Conservation (phyloP, 2,113 vertebrate genomes). For the Petrocephalus microphthalmus region DNA sequence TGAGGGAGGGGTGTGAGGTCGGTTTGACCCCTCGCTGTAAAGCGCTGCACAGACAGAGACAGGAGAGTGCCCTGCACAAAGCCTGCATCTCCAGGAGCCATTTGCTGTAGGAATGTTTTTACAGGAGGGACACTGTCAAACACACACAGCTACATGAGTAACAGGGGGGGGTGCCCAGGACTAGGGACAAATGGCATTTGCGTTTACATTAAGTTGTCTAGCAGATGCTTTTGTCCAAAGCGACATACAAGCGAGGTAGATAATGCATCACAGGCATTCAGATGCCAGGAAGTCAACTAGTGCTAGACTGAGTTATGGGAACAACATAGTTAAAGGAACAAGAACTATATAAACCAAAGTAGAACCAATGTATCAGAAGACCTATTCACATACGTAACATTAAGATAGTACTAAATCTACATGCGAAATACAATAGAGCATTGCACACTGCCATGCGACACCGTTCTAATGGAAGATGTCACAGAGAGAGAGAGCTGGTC, state of each 20-base stretch:
- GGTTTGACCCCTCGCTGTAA: neutral
- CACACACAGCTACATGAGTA: neutral
- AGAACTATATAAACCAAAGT: neutral
- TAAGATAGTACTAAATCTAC: neutral
- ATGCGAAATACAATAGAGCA: neutral
- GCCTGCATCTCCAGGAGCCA: neutral
- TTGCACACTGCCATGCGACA: neutral
- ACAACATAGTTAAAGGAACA: neutral
- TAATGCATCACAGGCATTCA: neutral
- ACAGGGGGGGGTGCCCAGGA: neutral
- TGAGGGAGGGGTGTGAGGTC: neutral
- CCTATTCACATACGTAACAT: neutral
- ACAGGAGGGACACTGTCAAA: neutral
- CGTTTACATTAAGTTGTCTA: neutral
- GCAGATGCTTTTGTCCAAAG: neutral
- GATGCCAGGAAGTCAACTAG: neutral
- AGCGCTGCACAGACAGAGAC: neutral
- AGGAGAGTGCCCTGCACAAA: neutral
- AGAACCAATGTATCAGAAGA: neutral
- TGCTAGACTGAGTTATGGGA: neutral
- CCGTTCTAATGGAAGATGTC: neutral
- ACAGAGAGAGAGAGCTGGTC: neutral
- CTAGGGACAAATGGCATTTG: conserved; percentile 7
- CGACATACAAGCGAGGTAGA: neutral
- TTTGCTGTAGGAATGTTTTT: conserved; percentile 13